phyloP scores from a whole-genome alignment of 1,140 invertebrate species.

The Mycetomoellerius zeteki region DNA sequence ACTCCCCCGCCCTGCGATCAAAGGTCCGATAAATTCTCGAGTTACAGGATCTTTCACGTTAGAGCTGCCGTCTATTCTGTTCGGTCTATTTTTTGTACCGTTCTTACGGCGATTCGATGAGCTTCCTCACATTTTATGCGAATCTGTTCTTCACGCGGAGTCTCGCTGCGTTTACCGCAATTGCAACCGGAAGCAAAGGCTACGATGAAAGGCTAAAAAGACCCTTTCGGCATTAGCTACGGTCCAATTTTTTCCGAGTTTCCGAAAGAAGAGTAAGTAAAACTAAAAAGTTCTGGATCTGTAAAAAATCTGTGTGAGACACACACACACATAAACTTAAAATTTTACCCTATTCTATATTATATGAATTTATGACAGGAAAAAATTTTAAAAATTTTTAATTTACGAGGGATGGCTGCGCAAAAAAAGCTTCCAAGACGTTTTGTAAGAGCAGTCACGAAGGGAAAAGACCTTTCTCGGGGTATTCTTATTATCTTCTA shows the following conservation, averaged over 20 bases:
- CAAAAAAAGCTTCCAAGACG: not conserved
- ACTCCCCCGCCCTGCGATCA: slow-evolving; percentile 42
- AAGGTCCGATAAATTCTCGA: slow-evolving; percentile 71
- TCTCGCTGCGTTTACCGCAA: not conserved
- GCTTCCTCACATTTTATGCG: slow-evolving; percentile 1
- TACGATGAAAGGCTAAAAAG: not conserved
- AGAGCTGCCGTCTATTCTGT: not conserved
- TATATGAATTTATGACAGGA: not conserved
- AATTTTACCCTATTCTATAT: not conserved
- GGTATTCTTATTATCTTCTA: not conserved
- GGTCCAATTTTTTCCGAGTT: not conserved
- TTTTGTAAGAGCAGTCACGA: not conserved
- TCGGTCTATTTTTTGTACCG: not conserved
- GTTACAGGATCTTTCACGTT: slow-evolving; percentile 63
- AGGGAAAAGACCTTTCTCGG: not conserved
- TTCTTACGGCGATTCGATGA: not conserved
- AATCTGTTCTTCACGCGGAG: not conserved
- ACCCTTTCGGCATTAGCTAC: not conserved
- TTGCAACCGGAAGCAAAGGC: not conserved
- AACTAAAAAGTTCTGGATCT: not conserved
- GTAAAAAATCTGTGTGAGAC: not conserved
- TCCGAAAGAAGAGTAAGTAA: not conserved
- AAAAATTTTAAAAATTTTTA: not conserved
- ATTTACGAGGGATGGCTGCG: not conserved
- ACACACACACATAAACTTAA: not conserved